Percentiles rank a stretch among this genome's conserved stretches.
Conservation (phyloP, 2,888 invertebrate species). For the Drosophila helvetica region DNA sequence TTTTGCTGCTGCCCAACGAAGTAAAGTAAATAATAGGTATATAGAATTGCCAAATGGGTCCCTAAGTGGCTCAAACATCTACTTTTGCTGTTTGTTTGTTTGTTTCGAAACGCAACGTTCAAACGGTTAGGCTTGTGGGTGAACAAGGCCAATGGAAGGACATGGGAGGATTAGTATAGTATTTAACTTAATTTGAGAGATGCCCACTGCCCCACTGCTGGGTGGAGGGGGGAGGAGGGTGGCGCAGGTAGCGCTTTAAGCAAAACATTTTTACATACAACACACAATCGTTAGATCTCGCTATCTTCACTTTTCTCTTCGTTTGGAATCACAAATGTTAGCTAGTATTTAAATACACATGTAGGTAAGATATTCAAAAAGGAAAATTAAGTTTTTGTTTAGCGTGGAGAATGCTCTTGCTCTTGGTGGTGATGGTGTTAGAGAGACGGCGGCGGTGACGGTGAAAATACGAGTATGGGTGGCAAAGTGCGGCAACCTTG, state of each 20-base stretch:
- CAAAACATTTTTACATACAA: constrained; percentile 51
- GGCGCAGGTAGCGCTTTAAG: constrained; percentile 39
- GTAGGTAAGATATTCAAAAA: constrained; percentile 75
- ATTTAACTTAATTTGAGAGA: constrained; percentile 60
- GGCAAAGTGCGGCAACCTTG: constrained; percentile 70
- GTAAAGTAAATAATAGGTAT: constrained; percentile 44
- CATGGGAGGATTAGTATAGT: constrained; percentile 55
- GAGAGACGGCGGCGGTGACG: constrained; percentile 55
- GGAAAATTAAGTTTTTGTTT: constrained; percentile 64
- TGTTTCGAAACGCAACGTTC: constrained; percentile 50
- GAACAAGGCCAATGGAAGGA: constrained; percentile 55
- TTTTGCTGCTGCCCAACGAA: constrained; percentile 70
- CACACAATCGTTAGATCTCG: constrained; percentile 40
- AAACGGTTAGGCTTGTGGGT: constrained; percentile 18
- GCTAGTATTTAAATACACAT: constrained; percentile 77
- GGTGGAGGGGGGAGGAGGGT: neutral
- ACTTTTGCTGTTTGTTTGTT: constrained; percentile 3
- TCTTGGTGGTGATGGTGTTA: constrained; percentile 54
- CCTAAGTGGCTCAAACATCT: constrained; percentile 32
- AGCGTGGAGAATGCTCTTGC: constrained; percentile 62
- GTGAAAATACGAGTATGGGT: constrained; percentile 62
- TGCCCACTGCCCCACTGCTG: neutral
- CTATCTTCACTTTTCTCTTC: constrained; percentile 40
- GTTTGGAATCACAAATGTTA: constrained; percentile 78
- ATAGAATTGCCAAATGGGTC: constrained; percentile 67